Base-by-base conservation (phyloP, 2,888 invertebrate species). In the Linnaemya vulpina region DNA sequence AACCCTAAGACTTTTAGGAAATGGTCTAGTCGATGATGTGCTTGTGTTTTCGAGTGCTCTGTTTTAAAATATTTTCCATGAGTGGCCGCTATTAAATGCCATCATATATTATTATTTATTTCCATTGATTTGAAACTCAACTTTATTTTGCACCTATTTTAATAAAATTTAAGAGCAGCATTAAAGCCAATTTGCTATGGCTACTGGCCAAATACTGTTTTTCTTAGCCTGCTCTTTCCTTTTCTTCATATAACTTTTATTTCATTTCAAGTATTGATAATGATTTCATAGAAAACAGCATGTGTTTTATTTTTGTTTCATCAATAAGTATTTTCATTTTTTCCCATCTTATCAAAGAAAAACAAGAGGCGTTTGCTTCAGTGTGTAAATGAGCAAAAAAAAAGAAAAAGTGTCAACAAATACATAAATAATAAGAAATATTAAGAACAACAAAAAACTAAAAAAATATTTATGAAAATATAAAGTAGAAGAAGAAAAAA, bases 351-450 rank as follows among this genome's bases (percentile, higher is more conserved):
- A 38, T n/a, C 20, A 11, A 13, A 53, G 43, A 46, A 20, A n/a
- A 40, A 53, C 25, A 73, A 53, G 17, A 76, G 71, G 51, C 73
- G 73, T 49, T 51, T 71, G 46, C 43, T 38, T 74, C n/a, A 62
- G 43, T 62, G 74, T 81, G 62, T 81, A 84, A 76, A 84, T 71
- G 30, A 73, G 40, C 75, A 58, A 65, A 60, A 62, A 62, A 70
- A 9, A 73, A n/a, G n/a, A 81, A 70, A 76, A 78, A 85, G 65
- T 78, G 74, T 78, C 85, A 75, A 75, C 67, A 22, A 75, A 60
- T 43, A 77, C 65, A 82, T 78, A 82, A 78, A 85, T 78, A 78
- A 85, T 81, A 73, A 65, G 65, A 68, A 53, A 65, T 30, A 67
- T 30, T 67, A 60, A 38, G 4, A 65, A 38, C 17, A 78, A 60